Conservation (phyloP, 2,888 invertebrate genomes). For the Mantis religiosa region DNA sequence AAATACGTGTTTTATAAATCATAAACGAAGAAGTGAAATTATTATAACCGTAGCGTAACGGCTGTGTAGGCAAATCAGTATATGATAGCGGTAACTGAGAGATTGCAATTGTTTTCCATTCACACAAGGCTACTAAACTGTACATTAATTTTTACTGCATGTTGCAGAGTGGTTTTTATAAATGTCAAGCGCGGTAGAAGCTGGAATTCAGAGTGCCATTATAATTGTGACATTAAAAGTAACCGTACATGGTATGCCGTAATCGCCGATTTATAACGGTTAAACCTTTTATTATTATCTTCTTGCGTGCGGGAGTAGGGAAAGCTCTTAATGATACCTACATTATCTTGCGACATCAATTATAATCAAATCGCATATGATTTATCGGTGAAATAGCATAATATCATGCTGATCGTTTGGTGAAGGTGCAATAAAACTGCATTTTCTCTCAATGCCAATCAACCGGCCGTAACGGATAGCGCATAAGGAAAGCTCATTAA, state of each 20-base stretch:
- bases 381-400: background rate
- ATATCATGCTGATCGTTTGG: background rate
- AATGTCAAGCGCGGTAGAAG: background rate
- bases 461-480: background rate
- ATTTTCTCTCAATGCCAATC: background rate
- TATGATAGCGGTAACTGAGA: background rate
- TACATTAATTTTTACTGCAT: background rate
- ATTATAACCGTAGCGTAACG: no score
- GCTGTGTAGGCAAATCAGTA: no score
- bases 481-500: background rate
- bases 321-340: background rate
- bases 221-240: background rate
- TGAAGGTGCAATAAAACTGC: background rate
- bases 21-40: no score
- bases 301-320: background rate
- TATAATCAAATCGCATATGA: background rate
- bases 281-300: background rate
- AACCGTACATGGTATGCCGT: background rate
- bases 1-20: no score
- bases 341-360: background rate
- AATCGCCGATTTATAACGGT: background rate
- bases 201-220: background rate
- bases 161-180: background rate
- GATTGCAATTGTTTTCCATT: background rate
- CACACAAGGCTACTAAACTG: background rate